Evolutionary conservation across 2,888 invertebrate species (phyloP), one percentile per base, ranked within the genome.

Genomic region (Ceriagrion tenellum): DNA sequence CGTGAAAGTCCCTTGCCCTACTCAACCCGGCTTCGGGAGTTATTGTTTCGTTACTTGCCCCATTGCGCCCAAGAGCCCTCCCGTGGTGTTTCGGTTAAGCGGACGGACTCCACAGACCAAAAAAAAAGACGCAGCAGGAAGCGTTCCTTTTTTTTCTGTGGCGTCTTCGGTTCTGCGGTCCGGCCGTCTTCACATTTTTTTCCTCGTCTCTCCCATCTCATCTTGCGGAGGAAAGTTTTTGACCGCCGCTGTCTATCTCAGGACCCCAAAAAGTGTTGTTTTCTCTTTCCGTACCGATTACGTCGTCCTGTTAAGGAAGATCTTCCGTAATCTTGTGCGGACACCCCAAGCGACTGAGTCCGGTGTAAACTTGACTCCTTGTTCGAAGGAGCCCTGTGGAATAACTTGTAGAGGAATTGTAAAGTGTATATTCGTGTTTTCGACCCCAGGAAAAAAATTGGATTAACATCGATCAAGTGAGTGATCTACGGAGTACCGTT

Each of bases 121-220:
- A 35, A 81, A 81, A 81, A 35, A 26, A 81, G 81, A 35, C 35
- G 30, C 81, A 81, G 81, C 81, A 81, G 81, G 81, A 81, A 81
- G 81, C 81, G 12, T 81, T 35, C 35, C 35, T 81, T 81, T 35
- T 26, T 81, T 81, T 35, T 18, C 81, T 81, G 81, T 18, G 81
- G 81, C 81, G 81, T 81, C 81, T 35, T 81, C 13, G 35, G 81
- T 81, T 81, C 81, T 81, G 81, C 35, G 81, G 81, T 81, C 81
- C 81, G 81, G 35, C 26, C 81, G 30, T 69, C 59, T 59, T 20
- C 59, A 10, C 59, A 59, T 69, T 81, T 81, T 35, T 81, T 35
- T 35, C 30, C 81, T 26, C 81, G 16, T 12, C 30, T 35, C 16
- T 13, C 30, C 81, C 35, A 35, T 35, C 81, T 35, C 81, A 35